Percentiles rank a stretch among this genome's conserved stretches.
phyloP scores from a whole-genome alignment of 2,888 invertebrate genomes.

The Aporophyla nigra region DNA sequence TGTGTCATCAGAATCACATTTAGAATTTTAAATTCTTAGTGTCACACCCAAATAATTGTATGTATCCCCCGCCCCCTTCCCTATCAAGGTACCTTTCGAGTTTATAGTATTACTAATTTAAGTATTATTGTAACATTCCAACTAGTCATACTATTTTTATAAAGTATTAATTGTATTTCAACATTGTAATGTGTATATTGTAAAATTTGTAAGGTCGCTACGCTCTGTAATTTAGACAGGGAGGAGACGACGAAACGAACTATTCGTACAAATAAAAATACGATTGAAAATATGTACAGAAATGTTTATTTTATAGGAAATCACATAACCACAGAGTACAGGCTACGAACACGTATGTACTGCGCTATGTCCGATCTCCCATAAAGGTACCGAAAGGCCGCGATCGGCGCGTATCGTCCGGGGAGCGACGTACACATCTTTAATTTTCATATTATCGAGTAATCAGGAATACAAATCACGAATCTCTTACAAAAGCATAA shows the following conservation, averaged over 20 bases:
- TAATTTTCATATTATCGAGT: conserved; percentile 87
- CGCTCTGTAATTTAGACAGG: conserved; percentile 58
- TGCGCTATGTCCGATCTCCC: conserved; percentile 82
- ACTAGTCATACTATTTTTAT: conserved; percentile 81
- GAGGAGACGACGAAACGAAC: conserved; percentile 64
- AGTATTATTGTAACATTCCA: conserved; percentile 72
- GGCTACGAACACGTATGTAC: conserved; percentile 81
- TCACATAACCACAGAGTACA: conserved; percentile 84
- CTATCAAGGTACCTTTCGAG: conserved; percentile 72
- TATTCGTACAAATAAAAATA: conserved; percentile 86
- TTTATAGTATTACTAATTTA: conserved; percentile 71
- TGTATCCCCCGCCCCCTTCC: conserved; percentile 75
- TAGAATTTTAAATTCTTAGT: conserved; percentile 80
- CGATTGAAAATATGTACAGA: conserved; percentile 90
- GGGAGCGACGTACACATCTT: conserved; percentile 87
- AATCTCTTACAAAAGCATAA: conserved; percentile 90
- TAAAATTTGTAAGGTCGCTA: conserved; percentile 56
- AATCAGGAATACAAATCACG: conserved; percentile 90
- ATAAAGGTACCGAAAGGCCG: conserved; percentile 81
- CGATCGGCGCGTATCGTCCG: conserved; percentile 83
- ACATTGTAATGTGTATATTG: conserved; percentile 65
- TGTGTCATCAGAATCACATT: conserved; percentile 72
- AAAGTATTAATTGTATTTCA: conserved; percentile 71
- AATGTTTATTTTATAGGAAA: conserved; percentile 89
- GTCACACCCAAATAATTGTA: conserved; percentile 74